Base-by-base conservation (phyloP, 2,888 invertebrate genomes). In the Netelia inedita region DNA sequence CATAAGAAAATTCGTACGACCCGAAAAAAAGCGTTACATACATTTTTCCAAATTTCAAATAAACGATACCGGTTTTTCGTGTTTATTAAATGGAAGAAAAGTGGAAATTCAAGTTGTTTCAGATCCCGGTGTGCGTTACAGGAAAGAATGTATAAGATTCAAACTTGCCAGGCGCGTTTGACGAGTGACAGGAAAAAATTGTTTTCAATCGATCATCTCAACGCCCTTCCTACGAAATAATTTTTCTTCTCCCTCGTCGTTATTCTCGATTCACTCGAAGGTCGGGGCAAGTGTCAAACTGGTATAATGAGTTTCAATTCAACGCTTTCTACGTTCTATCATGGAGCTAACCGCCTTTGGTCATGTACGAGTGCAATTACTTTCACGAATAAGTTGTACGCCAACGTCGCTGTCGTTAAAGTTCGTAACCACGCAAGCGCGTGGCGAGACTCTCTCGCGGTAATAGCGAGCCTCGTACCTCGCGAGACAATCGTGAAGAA, bases 281-380 rank as follows among this genome's bases (percentile, higher is more conserved):
- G 57, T 73, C n/a, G 50, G 57, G 10, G 65, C 43, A 63, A 71
- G 71, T 72, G 66, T 69, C 43, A 73, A 65, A 73, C 41, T 63
- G 43, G 35, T 57, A 55, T 63, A 76, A 63, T n/a, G 57, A 72
- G 71, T 82, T 76, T 82, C 71, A 76, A 76, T 76, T 76, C 69
- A 57, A 75, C 57, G 71, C 11, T 61, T n/a, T 61, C 21, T 75
- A 71, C 65, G 76, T 71, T 69, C 57, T 23, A 16, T 14, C 16
- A 43, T 11, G 63, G 35, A 65, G 50, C 57, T 71, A 57, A 43
- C 69, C 50, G 59, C 19, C 50, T 43, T 16, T 57, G 46, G 14
- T 19, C 16, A 5, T 35, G 19, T 41, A 72, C 82, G 76, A 66
- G 41, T 68, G 78, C 76, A 82, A 82, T 82, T 78, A 78, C 66